Evolutionary conservation across 1,140 invertebrate genomes (phyloP).

Genomic region (Caenorhabditis briggsae): DNA sequence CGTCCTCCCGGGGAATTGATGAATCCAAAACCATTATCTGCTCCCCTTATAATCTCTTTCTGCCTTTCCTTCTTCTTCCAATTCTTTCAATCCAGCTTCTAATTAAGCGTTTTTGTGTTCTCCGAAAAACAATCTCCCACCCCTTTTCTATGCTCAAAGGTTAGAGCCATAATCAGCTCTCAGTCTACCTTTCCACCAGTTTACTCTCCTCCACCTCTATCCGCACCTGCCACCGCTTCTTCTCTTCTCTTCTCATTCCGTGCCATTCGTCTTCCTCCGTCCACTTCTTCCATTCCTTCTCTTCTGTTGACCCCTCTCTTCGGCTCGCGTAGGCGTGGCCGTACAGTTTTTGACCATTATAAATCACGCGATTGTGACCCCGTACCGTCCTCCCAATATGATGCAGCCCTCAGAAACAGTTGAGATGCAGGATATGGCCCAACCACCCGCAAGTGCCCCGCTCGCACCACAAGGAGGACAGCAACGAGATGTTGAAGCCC

Average conservation of each 20-base stretch:
- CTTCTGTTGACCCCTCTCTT: neutral
- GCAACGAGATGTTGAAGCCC: neutral
- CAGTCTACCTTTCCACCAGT: neutral
- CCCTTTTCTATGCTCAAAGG: neutral
- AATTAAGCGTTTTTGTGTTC: too few species aligned
- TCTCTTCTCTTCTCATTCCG: neutral
- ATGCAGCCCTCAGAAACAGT: constrained; percentile 35
- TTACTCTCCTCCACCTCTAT: neutral
- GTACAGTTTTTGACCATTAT: neutral
- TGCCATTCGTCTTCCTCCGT: neutral
- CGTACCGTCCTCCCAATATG: constrained; percentile 6
- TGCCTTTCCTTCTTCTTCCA: neutral
- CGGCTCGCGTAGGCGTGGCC: constrained; percentile 29
- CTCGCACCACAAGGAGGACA: neutral
- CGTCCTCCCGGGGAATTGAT: neutral
- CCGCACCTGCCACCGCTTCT: neutral
- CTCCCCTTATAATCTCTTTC: neutral
- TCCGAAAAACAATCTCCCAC: constrained; percentile 36
- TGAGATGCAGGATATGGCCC: constrained; percentile 41
- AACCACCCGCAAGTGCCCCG: neutral
- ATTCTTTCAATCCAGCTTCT: neutral
- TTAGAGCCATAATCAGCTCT: constrained; percentile 26
- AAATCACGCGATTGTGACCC: constrained; percentile 10
- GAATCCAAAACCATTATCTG: neutral
- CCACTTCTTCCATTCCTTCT: neutral